Base-by-base conservation (phyloP, 1,140 invertebrate species). In the Aphaenogaster ashmeadi region DNA sequence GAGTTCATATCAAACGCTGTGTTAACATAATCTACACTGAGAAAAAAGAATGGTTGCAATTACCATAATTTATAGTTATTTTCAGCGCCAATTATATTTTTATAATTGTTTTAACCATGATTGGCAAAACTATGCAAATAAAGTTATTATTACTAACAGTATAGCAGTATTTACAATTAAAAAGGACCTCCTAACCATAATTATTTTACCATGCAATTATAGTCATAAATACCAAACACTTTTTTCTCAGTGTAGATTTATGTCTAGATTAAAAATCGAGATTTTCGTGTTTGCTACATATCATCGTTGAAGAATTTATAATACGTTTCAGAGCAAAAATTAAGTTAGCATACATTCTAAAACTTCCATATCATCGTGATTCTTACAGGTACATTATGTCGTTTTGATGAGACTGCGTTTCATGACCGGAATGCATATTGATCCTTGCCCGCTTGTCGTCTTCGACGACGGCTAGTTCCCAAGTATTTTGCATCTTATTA, bases 371-470 rank as follows among this genome's bases (percentile, higher is more conserved):
- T 11, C 0, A 75, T 8, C 21, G 41, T 56, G 33, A 54, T 33
- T 41, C 6, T 33, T 27, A 9, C 41, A 64, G 9, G 58, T 47
- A 64, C 27, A n/a, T 54, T 79, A 78, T 79, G 47, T 74, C 81
- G 52, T 89, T 86, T 44, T 74, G 74, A 89, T 58, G 67, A 88
- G 87, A 83, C 75, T 56, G 44, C 44, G 27, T 88, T 78, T 88
- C 72, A 69, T 47, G 79, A 72, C 66, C 41, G 38, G 83, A 80
- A 36, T 56, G 64, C 71, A 71, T 77, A 89, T 81, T 87, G 69
- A 71, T 67, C 47, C 44, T 62, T 52, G 54, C 33, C 62, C 67
- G 64, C 33, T 67, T 47, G 72, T 72, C 74, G 11, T 86, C 60
- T 36, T 41, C 47, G 47, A 13, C n/a, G 47, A 58, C 27, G 54